These are phyloP conservation scores for Trachymyrmex septentrionalis DNA, from an alignment of 1,140 invertebrate genomes.

Conservation along the genomic window DNA sequence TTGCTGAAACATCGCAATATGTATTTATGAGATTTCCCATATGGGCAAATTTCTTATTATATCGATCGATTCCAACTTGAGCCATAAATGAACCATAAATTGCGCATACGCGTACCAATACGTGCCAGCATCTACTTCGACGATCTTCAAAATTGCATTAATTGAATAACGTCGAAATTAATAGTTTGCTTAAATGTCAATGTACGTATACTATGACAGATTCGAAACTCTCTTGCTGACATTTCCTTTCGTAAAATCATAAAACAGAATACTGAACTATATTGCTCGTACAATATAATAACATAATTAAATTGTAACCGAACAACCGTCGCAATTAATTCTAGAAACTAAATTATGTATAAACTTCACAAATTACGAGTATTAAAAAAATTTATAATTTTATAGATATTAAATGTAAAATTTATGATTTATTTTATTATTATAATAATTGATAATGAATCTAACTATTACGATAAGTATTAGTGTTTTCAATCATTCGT, in stretches of 20 bases:
- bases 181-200: slow-evolving; percentile 17
- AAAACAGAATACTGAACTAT: neutral
- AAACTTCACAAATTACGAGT: neutral
- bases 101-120: slow-evolving; percentile 38
- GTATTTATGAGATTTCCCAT: slow-evolving; percentile 74
- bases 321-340: neutral
- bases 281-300: neutral
- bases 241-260: neutral
- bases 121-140: slow-evolving; percentile 8
- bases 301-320: neutral
- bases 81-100: slow-evolving; percentile 58
- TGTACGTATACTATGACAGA: neutral
- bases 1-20: slow-evolving; percentile 22
- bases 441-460: neutral
- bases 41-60: slow-evolving; percentile 74
- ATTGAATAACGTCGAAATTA: slow-evolving; percentile 58
- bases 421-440: neutral
- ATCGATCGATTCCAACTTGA: slow-evolving; percentile 68
- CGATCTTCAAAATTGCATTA: slow-evolving; percentile 66
- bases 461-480: neutral
- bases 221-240: neutral
- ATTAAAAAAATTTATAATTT: neutral
- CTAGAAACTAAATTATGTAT: neutral
- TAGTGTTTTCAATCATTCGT: neutral
- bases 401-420: neutral